Evolutionary conservation across 2,797 vertebrate genomes (phyloP).

Genomic region (Rachycentron canadum): DNA sequence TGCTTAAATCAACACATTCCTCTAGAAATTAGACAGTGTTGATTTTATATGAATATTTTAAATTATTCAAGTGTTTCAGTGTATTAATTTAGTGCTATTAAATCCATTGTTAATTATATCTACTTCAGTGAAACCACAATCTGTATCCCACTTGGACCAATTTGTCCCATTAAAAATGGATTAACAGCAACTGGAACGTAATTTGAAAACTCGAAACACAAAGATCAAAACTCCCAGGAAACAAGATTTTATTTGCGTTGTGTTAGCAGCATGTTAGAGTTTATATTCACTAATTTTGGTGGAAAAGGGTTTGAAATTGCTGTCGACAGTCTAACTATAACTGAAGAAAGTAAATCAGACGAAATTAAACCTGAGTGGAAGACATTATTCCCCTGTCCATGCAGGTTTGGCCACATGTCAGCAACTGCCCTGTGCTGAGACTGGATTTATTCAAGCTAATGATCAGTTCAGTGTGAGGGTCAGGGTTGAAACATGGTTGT

Average conservation of each 20-base stretch:
- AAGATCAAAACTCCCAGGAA: slow-evolving; percentile 1
- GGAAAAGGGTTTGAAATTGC: no score
- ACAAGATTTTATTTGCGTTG: background rate
- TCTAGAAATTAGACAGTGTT: background rate
- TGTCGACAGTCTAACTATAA: no score
- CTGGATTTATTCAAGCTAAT: background rate
- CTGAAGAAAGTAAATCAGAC: no score
- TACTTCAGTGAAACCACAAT: background rate
- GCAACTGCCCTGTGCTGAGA: no score
- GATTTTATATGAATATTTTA: background rate
- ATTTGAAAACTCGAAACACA: slow-evolving; percentile 6
- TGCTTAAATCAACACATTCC: background rate
- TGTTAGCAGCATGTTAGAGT: no score
- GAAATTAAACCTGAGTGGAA: no score
- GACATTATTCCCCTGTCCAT: no score
- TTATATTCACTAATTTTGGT: no score
- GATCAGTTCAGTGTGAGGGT: no score
- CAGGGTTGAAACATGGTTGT: background rate
- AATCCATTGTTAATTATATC: background rate
- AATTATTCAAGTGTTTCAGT: background rate
- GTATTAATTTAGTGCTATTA: background rate
- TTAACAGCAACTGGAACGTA: background rate
- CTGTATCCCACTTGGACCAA: slow-evolving; percentile 5
- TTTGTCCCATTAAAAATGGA: slow-evolving; percentile 33
- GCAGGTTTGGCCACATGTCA: no score